phyloP scores from a whole-genome alignment of 37 sponge, comb jelly and placozoan genomes.

The Bolinopsis microptera region DNA sequence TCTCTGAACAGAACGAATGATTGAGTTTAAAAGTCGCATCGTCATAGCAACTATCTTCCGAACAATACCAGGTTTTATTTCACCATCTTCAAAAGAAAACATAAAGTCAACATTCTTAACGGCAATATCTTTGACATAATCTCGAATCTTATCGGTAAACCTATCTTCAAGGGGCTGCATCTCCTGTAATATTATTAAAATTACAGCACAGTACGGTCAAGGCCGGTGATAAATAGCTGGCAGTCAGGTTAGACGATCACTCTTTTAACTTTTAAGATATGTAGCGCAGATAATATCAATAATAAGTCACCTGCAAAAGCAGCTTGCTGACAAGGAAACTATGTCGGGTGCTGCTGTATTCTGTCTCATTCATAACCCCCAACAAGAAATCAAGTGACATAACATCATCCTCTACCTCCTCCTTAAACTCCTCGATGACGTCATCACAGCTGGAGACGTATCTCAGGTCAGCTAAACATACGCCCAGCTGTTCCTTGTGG shows the following conservation, averaged over 20 bases:
- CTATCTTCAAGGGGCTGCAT: not conserved
- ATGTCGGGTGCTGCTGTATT: not conserved
- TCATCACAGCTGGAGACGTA: not conserved
- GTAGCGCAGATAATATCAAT: too few species aligned
- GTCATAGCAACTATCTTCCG: not conserved
- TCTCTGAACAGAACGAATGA: not conserved
- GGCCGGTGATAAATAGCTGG: too few species aligned
- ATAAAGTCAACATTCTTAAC: not conserved
- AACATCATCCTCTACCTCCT: not conserved
- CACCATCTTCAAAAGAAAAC: not conserved
- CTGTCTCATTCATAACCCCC: not conserved
- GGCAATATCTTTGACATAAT: not conserved
- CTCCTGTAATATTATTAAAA: not conserved
- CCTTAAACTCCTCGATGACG: not conserved
- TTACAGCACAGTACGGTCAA: too few species aligned
- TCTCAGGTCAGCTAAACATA: not conserved
- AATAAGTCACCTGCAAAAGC: not conserved
- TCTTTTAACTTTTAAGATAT: too few species aligned
- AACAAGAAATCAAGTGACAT: not conserved
- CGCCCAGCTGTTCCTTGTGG: not conserved
- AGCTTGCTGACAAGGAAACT: not conserved
- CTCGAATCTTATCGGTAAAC: not conserved
- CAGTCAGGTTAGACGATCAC: too few species aligned
- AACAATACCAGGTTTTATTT: not conserved
- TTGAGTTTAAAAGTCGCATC: not conserved